Evolutionary conservation across 2,113 vertebrate species (phyloP).

Genomic region (Takifugu flavidus): DNA sequence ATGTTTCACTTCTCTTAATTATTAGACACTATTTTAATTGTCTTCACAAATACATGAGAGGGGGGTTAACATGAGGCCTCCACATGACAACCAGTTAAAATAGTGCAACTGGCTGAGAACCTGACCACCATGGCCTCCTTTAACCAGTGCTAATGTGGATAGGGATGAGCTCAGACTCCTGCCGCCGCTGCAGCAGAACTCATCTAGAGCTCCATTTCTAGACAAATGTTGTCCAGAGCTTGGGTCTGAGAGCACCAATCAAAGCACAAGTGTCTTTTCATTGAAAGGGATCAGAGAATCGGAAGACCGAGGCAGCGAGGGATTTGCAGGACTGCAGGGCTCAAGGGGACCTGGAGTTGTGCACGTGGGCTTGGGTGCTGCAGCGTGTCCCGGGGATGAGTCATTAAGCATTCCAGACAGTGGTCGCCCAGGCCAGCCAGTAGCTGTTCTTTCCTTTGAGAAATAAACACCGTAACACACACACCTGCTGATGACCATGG

Average conservation of each 20-base stretch:
- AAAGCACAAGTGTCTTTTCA: conserved; percentile 1
- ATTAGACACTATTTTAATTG: too few relatives aligned
- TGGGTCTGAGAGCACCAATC: conserved; percentile 1
- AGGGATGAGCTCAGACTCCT: background rate
- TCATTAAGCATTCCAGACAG: conserved; percentile 52
- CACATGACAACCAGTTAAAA: too few relatives aligned
- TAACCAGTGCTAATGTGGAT: background rate
- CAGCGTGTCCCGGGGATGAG: conserved; percentile 46
- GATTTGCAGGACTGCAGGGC: conserved; percentile 21
- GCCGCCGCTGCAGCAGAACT: too few relatives aligned
- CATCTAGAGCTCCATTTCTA: too few relatives aligned
- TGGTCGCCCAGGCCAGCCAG: conserved; percentile 21
- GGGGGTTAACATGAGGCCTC: too few relatives aligned
- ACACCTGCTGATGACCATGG: conserved; percentile 97
- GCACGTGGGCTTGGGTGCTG: conserved; percentile 10
- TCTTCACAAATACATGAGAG: too few relatives aligned
- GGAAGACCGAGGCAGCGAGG: background rate
- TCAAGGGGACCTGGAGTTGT: conserved; percentile 31
- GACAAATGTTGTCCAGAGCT: background rate
- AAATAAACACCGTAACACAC: conserved; percentile 11
- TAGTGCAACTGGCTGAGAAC: too few relatives aligned
- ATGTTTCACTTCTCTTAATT: too few relatives aligned
- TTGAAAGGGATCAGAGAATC: background rate
- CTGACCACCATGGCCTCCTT: too few relatives aligned
- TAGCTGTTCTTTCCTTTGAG: conserved; percentile 27